These are phyloP conservation scores for Thereva nobilitata DNA, from an alignment of 2,888 invertebrate genomes.

Conservation along the genomic window DNA sequence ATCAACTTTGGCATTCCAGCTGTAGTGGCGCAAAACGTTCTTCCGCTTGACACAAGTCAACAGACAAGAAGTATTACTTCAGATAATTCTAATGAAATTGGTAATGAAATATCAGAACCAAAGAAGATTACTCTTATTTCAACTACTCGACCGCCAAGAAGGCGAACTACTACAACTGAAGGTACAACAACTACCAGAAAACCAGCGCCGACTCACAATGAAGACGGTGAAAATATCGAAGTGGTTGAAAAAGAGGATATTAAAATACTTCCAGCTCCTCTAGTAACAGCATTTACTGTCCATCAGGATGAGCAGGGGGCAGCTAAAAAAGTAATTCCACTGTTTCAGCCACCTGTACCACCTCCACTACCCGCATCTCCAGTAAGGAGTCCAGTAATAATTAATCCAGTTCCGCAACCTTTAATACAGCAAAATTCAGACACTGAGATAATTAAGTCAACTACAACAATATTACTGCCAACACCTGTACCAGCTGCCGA, in stretches of 20 bases:
- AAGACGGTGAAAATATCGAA: slow-evolving; percentile 69
- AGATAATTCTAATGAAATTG: slow-evolving; percentile 53
- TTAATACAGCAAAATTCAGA: too few relatives aligned
- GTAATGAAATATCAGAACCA: slow-evolving; percentile 9
- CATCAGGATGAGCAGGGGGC: slow-evolving; percentile 78
- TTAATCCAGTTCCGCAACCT: not conserved
- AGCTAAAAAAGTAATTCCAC: slow-evolving; percentile 79
- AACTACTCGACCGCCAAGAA: slow-evolving; percentile 47
- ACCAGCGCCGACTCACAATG: slow-evolving; percentile 70
- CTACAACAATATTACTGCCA: slow-evolving; percentile 23
- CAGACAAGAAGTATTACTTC: slow-evolving; percentile 55
- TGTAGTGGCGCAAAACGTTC: slow-evolving; percentile 18
- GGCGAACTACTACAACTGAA: slow-evolving; percentile 53
- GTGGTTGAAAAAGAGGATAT: slow-evolving; percentile 71
- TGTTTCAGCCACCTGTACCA: slow-evolving; percentile 57
- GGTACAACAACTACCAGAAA: slow-evolving; percentile 65
- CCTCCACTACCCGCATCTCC: slow-evolving; percentile 22
- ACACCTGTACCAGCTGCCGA: slow-evolving; percentile 34
- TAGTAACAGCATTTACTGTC: slow-evolving; percentile 84
- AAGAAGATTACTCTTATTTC: slow-evolving; percentile 43
- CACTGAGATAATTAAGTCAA: too few relatives aligned
- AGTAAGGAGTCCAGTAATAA: not conserved
- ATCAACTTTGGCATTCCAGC: slow-evolving; percentile 3
- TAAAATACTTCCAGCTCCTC: slow-evolving; percentile 79
- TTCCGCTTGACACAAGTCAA: slow-evolving; percentile 50